These are phyloP conservation scores for Gymnosoma rotundatum DNA, from an alignment of 2,888 invertebrate species.

Conservation along the genomic window DNA sequence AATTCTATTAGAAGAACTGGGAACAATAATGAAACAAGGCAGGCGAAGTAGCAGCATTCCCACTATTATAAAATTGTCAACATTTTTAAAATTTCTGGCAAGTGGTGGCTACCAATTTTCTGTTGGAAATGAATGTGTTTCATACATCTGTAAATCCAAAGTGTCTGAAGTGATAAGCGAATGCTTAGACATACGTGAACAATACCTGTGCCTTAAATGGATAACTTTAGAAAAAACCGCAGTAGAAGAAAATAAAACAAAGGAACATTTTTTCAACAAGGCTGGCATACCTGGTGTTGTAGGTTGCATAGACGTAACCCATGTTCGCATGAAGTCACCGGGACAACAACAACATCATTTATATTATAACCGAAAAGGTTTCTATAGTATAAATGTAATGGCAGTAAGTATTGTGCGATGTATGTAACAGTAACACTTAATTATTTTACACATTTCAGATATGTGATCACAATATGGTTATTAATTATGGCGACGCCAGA, in stretches of 20 bases:
- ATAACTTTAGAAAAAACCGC: no score
- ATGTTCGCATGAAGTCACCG: constrained; percentile 8
- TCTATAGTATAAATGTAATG: not conserved
- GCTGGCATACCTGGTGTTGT: no score
- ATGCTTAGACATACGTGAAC: constrained; percentile 1
- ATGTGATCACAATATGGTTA: no score
- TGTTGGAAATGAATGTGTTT: not conserved
- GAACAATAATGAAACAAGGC: not conserved
- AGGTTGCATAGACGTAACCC: not conserved
- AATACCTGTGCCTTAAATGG: not conserved
- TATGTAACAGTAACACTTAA: no score
- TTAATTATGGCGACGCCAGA: no score
- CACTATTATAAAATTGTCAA: not conserved
- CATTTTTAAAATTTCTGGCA: constrained; percentile 6
- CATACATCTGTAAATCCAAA: constrained; percentile 11
- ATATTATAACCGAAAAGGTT: not conserved
- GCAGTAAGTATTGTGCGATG: not conserved
- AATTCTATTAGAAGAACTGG: not conserved
- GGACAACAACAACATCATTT: not conserved
- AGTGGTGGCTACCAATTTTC: constrained; percentile 1
- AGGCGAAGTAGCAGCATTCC: not conserved
- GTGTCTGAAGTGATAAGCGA: constrained; percentile 15
- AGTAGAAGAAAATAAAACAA: no score
- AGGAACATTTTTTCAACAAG: no score
- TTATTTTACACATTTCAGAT: no score